Evolutionary conservation across 1,140 invertebrate genomes (phyloP).

Genomic region (Aphaenogaster ashmeadi): DNA sequence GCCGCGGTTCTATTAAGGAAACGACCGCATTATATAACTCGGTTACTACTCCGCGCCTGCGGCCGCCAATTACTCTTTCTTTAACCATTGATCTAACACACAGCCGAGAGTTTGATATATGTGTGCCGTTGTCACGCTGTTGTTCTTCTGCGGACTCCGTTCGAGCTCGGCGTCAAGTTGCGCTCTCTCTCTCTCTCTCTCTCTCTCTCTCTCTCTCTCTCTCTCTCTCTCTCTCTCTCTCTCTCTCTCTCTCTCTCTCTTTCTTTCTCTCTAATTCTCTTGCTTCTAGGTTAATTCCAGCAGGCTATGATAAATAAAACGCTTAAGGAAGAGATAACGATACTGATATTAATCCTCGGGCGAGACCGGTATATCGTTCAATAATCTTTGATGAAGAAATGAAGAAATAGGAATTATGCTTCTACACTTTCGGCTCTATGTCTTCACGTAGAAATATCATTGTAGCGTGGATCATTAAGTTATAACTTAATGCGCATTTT

Average conservation of each 20-base stretch:
- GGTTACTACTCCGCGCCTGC: not conserved
- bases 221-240: too few species aligned
- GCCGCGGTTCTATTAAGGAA: slow-evolving; percentile 26
- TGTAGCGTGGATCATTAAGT: not conserved
- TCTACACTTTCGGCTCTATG: too few species aligned
- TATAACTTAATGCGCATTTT: not conserved
- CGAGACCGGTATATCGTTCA: not conserved
- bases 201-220: too few species aligned
- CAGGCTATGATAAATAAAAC: not conserved
- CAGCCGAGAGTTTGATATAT: not conserved
- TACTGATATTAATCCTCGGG: not conserved
- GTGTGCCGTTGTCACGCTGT: not conserved
- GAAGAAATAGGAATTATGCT: not conserved
- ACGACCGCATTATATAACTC: slow-evolving; percentile 21
- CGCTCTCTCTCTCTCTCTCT: too few species aligned
- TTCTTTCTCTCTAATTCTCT: not conserved
- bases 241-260: too few species aligned
- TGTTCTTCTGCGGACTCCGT: not conserved
- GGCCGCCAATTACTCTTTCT: slow-evolving; percentile 21
- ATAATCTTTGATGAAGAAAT: not conserved
- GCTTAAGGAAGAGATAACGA: not conserved
- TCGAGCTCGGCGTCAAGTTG: not conserved
- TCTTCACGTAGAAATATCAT: too few species aligned
- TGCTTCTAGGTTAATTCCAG: slow-evolving; percentile 10
- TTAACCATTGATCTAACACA: slow-evolving; percentile 1